Evolutionary conservation across 2,113 vertebrate species (phyloP), one percentile per base, ranked within the genome.

Genomic region (Oreochromis niloticus): DNA sequence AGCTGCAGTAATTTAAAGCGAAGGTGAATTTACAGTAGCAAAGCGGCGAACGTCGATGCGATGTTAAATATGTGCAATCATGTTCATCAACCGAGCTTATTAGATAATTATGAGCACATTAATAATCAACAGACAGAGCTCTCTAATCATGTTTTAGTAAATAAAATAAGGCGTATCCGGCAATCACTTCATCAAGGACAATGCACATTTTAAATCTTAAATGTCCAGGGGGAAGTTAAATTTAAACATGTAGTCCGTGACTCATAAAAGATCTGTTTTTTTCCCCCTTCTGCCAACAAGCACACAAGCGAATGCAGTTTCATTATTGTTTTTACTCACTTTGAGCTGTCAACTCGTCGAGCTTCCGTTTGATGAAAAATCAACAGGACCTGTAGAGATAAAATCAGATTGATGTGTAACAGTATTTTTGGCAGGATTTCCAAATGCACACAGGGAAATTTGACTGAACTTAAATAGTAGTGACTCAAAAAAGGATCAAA

Each of bases 81-180:
- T 81, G 54, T 75, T 81, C 88, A 92, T 78, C 80, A 82, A 27
- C 73, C 19, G 4, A 41, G 75, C 78, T 89, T 55, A 89, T 88
- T 41, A 80, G 80, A 87, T 86, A 19, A 90, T 91, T 86, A 88
- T 91, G 71, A 88, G 79, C 82, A 54, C 17, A 80, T 84, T 12
- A 68, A 84, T 68, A 87, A 54, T 73, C 89, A 83, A 61, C 83
- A 89, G 84, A 81, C 43, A 12, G 75, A 88, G 63, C 17, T 27
- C 27, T 81, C 71, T 85, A 83, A 93, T 82, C 59, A 89, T 88
- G 57, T 19, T 24, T 50, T 68, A 11, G 61, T 85, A 56, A 87
- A 93, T 85, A 85, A 88, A 89, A 85, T 11, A 84, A n/a, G 4
- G 13, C 34, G 54, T 54, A 8, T 57, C 63, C 19, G 41, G 30